Conservation (phyloP, 2,113 vertebrate species). For the Mustela nigripes region DNA sequence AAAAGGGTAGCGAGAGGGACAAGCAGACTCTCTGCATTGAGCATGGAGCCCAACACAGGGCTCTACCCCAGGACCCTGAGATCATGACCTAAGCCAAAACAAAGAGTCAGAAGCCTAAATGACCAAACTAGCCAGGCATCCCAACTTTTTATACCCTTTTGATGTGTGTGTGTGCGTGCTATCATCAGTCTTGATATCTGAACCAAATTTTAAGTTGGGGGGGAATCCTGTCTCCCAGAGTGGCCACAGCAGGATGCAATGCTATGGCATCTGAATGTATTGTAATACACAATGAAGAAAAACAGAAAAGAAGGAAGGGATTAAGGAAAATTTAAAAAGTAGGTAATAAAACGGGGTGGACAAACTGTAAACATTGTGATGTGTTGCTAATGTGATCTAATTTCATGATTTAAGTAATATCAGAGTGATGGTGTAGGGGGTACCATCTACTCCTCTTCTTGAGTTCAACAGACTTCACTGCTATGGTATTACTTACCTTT, state of each 20-base stretch:
- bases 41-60: neutral
- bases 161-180: neutral
- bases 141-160: neutral
- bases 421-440: neutral
- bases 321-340: neutral
- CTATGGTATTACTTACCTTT: neutral
- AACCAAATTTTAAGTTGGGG: neutral
- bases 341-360: neutral
- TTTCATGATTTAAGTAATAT: neutral
- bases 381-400: neutral
- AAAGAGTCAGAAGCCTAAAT: neutral
- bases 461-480: neutral
- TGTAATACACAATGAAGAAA: neutral
- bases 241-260: neutral
- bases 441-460: neutral
- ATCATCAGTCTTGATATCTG: neutral
- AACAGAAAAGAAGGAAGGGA: neutral
- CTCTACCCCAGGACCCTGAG: no score
- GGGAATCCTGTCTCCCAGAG: neutral
- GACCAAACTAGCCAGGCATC: neutral
- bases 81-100: no score
- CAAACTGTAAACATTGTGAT: neutral
- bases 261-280: neutral
- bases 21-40: neutral
- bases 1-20: neutral